Conservation (phyloP, 1,140 invertebrate species). For the Apis cerana region DNA sequence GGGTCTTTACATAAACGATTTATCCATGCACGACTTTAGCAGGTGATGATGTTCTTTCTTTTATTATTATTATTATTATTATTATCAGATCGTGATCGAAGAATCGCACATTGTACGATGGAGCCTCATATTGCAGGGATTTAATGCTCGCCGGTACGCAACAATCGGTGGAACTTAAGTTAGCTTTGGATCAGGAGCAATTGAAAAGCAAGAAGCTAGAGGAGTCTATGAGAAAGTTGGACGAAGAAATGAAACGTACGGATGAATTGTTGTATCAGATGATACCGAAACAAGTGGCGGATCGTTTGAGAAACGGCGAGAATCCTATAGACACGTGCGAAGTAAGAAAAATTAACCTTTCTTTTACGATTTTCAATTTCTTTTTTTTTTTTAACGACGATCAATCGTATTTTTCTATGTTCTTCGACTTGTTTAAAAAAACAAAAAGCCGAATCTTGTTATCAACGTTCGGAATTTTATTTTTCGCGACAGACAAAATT, state of each 20-base stretch:
- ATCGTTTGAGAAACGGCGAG: conserved; percentile 94
- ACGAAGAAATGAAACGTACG: conserved; percentile 97
- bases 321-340: conserved; percentile 97
- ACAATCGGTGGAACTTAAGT: conserved; percentile 97
- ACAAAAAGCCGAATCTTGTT: too few relatives aligned
- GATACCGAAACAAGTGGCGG: conserved; percentile 98
- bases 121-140: conserved; percentile 84
- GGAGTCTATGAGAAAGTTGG: conserved; percentile 97
- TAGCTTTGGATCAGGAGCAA: conserved; percentile 97
- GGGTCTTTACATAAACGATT: conserved; percentile 97
- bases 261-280: conserved; percentile 98
- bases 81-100: not conserved
- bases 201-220: conserved; percentile 98
- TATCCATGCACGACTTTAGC: conserved; percentile 99
- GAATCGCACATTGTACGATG: not conserved
- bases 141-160: conserved; percentile 98
- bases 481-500: too few relatives aligned
- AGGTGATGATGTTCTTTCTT: conserved; percentile 81
- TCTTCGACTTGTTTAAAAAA: too few relatives aligned
- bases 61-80: not conserved
- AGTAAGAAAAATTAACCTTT: conserved; percentile 81
- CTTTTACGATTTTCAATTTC: too few relatives aligned
- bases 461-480: too few relatives aligned
- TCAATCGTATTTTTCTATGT: too few relatives aligned
- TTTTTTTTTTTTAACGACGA: too few relatives aligned